Percentiles rank a stretch among this genome's conserved stretches.
These are phyloP conservation scores for Drosophila sulfurigaster DNA, from an alignment of 1,140 invertebrate species.

Conservation along the genomic window DNA sequence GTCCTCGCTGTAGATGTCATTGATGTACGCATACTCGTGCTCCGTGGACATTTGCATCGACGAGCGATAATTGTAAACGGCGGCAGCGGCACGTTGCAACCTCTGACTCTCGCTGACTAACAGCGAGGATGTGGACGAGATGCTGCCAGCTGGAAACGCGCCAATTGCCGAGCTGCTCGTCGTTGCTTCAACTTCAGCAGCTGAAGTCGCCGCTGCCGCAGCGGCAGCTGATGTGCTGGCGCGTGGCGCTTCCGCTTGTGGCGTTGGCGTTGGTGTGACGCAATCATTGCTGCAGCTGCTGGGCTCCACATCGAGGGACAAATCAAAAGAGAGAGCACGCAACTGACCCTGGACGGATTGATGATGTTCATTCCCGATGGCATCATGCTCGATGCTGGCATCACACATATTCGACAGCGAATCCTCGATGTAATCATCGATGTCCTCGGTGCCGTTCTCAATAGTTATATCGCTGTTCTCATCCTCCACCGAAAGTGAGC, in stretches of 20 bases:
- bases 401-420: constrained; percentile 75
- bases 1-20: constrained; percentile 84
- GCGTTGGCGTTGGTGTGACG: constrained; percentile 62
- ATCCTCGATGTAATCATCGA: constrained; percentile 81
- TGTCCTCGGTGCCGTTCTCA: constrained; percentile 80
- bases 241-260: constrained; percentile 39
- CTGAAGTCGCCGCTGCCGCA: not conserved
- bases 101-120: constrained; percentile 70
- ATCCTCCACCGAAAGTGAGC: constrained; percentile 81
- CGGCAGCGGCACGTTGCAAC: constrained; percentile 71
- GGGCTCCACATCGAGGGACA: constrained; percentile 37
- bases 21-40: constrained; percentile 78
- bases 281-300: constrained; percentile 9
- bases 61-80: constrained; percentile 77
- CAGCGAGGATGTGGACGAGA: constrained; percentile 45
- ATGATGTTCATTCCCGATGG: not conserved
- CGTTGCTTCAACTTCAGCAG: not conserved
- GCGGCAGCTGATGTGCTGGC: constrained; percentile 38
- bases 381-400: constrained; percentile 59
- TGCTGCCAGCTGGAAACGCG: not conserved
- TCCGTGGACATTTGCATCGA: constrained; percentile 63
- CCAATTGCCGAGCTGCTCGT: not conserved
- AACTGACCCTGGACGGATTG: constrained; percentile 43
- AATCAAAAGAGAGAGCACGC: constrained; percentile 52
- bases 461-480: constrained; percentile 84